These are phyloP conservation scores for Eptesicus fuscus DNA, from an alignment of 2,113 vertebrate genomes.

Conservation along the genomic window DNA sequence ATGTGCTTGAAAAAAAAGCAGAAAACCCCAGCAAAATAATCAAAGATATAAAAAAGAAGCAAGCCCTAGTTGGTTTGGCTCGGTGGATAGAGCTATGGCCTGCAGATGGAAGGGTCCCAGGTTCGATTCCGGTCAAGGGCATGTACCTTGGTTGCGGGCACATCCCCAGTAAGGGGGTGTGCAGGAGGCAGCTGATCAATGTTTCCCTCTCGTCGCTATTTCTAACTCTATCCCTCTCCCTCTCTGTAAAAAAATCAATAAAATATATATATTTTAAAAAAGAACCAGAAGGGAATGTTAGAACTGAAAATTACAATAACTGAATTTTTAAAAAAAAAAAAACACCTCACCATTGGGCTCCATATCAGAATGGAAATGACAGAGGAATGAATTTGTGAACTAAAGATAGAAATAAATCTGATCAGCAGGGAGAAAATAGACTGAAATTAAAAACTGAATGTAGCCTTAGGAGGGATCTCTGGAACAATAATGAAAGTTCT, in stretches of 20 bases:
- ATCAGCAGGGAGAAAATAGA: neutral
- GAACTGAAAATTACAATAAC: neutral
- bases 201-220: no score
- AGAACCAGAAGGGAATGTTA: neutral
- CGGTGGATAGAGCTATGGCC: no score
- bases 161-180: no score
- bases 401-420: neutral
- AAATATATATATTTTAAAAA: neutral
- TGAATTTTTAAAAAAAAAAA: neutral
- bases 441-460: neutral
- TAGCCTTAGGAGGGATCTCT: neutral
- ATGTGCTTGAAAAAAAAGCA: neutral
- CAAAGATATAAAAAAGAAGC: neutral
- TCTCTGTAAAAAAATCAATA: no score
- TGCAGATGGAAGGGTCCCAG: no score
- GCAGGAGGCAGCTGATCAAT: no score
- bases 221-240: no score
- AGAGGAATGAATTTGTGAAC: neutral
- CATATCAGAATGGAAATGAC: neutral
- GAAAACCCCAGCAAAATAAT: neutral
- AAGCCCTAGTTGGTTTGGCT: neutral
- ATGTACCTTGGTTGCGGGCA: no score
- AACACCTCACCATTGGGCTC: neutral
- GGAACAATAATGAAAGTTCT: neutral
- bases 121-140: no score